Conservation (phyloP, 2,797 vertebrate species). For the Schizothorax lantsangensis region DNA sequence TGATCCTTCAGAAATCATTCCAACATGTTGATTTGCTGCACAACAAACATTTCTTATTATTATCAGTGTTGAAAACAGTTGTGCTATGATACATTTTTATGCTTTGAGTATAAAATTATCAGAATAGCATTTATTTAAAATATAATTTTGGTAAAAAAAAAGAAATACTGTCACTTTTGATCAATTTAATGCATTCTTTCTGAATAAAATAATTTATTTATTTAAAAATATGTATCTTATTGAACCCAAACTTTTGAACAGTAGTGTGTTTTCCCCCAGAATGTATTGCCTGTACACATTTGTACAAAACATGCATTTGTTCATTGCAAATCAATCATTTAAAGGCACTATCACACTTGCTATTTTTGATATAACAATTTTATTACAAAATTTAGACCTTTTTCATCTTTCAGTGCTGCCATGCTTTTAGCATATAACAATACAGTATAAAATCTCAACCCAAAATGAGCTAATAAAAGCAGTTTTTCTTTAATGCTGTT, state of each 20-base stretch:
- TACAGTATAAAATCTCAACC: conserved; percentile 84
- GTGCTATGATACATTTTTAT: background rate
- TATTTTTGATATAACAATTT: conserved; percentile 84
- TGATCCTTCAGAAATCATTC: background rate
- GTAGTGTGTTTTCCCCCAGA: background rate
- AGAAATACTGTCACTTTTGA: background rate
- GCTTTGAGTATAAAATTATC: background rate
- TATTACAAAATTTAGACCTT: conserved; percentile 86
- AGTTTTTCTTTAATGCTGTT: conserved; percentile 76
- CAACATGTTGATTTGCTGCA: background rate
- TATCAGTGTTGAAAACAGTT: background rate
- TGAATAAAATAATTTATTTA: background rate
- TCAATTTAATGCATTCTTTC: background rate
- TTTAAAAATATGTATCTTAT: background rate
- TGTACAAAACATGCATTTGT: background rate
- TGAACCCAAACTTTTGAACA: background rate
- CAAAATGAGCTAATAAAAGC: conserved; percentile 78
- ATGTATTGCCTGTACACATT: no score
- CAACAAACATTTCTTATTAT: background rate
- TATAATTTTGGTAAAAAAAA: background rate
- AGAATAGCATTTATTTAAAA: background rate
- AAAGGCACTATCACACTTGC: conserved; percentile 1
- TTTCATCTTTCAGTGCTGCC: conserved; percentile 79
- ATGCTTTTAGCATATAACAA: conserved; percentile 87
- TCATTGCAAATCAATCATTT: background rate